Evolutionary conservation across 2,888 invertebrate genomes (phyloP), one percentile per base, ranked within the genome.

Genomic region (Leucophenga montana): DNA sequence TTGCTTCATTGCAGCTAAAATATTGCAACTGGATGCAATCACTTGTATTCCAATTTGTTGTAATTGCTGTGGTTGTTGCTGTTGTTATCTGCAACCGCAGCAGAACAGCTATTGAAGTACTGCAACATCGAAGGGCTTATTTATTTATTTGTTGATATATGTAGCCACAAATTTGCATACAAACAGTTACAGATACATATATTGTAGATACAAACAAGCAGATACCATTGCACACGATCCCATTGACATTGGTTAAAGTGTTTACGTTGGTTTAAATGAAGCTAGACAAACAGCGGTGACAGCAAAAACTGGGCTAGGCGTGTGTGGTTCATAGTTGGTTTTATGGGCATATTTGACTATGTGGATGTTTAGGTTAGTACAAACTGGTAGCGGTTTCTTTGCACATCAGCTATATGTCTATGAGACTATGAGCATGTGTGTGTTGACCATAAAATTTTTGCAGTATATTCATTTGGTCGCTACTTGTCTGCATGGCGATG

Each of bases 111-210:
- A 27, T 27, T 27, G 16, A 50, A n/a, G 6, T 1, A 50, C 50
- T 6, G 16, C 50, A 50, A 50, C 13, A 50, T 8, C 16, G 13
- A 50, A 50, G 8, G 50, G 50, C 50, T 50, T 50, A 50, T 18
- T 50, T 50, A 50, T 50, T 50, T 50, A 50, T 50, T 50, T 50
- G 50, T 50, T 50, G 50, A 50, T 50, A 50, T 50, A 50, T n/a
- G 16, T 16, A 50, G 18, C 50, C 50, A 18, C 50, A 50, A 50
- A 39, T 39, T 39, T 11, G 39, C 50, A 50, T 16, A n/a, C n/a
- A 50, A n/a, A 50, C 50, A 1, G n/a, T 4, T n/a, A n/a, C 46
- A 46, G 13, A 46, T n/a, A 46, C 46, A 46, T 2, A 46, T 46
- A n/a, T 6, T 44, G 6, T n/a, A 27, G 46, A 14, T 46, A 46